Evolutionary conservation across 2,113 vertebrate genomes (phyloP).

Genomic region (Chinchilla lanigera): DNA sequence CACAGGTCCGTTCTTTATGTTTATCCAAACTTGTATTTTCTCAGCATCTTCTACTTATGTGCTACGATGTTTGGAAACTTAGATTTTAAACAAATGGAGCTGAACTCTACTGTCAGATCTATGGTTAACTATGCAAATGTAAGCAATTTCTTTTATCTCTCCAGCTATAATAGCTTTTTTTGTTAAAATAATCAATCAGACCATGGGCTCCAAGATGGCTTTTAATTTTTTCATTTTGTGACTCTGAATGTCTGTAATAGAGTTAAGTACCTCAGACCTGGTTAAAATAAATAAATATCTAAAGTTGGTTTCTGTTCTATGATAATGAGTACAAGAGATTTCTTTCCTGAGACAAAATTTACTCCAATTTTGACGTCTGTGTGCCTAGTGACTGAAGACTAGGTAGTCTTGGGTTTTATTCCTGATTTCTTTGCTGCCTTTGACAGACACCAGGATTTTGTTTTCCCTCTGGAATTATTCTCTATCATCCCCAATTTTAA

Average conservation of each 20-base stretch:
- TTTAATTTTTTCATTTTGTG: not conserved
- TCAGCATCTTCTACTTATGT: not conserved
- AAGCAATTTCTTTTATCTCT: not conserved
- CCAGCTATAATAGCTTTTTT: not conserved
- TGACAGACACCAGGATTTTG: not conserved
- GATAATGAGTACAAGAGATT: not conserved
- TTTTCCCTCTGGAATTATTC: not conserved
- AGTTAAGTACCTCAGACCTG: not conserved
- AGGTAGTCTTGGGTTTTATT: not conserved
- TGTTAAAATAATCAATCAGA: not conserved
- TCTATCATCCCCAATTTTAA: not conserved
- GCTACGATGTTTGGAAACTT: not conserved
- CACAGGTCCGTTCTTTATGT: not conserved
- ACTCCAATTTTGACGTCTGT: not conserved
- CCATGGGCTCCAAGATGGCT: not conserved
- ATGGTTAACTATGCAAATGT: no score
- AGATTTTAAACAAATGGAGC: not conserved
- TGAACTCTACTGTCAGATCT: not conserved
- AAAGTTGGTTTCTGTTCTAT: not conserved
- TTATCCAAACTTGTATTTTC: not conserved
- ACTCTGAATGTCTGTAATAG: not conserved
- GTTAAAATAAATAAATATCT: not conserved
- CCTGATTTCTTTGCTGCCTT: not conserved
- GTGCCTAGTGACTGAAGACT: fast-evolving
- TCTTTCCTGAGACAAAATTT: not conserved